Percentiles rank a stretch among this genome's conserved stretches.
Conservation (phyloP, 2,113 vertebrate species). For the Isurus oxyrinchus region DNA sequence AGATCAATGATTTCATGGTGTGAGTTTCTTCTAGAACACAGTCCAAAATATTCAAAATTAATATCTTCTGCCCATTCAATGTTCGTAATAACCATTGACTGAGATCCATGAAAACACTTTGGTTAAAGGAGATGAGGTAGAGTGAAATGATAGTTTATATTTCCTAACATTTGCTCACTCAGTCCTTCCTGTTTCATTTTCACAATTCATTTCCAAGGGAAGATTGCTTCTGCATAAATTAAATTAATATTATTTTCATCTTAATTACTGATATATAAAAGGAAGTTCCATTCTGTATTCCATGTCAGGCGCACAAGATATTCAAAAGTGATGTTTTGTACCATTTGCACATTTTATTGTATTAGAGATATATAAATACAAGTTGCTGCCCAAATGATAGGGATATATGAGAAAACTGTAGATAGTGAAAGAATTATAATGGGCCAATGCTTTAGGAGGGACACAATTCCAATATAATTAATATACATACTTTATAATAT, state of each 20-base stretch:
- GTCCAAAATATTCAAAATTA: slow-evolving; percentile 58
- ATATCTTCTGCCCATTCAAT: slow-evolving; percentile 50
- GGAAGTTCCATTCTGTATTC: not conserved
- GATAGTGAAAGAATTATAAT: not conserved
- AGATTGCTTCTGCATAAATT: not conserved
- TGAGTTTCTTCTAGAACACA: slow-evolving; percentile 48
- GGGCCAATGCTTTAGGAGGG: not conserved
- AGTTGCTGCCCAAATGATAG: not conserved
- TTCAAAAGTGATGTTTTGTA: not conserved
- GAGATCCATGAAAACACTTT: slow-evolving; percentile 56
- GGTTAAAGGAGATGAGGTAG: slow-evolving; percentile 46
- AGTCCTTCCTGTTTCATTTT: slow-evolving; percentile 53
- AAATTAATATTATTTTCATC: slow-evolving; percentile 40
- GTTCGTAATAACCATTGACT: slow-evolving; percentile 49
- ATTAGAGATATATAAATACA: not conserved
- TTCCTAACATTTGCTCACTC: slow-evolving; percentile 44
- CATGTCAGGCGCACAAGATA: not conserved
- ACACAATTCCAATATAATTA: not conserved
- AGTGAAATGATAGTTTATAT: slow-evolving; percentile 44
- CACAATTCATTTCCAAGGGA: slow-evolving; percentile 44
- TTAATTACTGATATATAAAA: not conserved
- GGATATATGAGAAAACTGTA: not conserved
- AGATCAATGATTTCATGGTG: slow-evolving; percentile 41
- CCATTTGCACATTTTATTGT: not conserved
- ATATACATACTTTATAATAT: too few relatives aligned